A percentile compares a stretch with the other conserved stretches of the same genome.
Conservation (phyloP, 2,113 vertebrate species). For the Paralichthys olivaceus region DNA sequence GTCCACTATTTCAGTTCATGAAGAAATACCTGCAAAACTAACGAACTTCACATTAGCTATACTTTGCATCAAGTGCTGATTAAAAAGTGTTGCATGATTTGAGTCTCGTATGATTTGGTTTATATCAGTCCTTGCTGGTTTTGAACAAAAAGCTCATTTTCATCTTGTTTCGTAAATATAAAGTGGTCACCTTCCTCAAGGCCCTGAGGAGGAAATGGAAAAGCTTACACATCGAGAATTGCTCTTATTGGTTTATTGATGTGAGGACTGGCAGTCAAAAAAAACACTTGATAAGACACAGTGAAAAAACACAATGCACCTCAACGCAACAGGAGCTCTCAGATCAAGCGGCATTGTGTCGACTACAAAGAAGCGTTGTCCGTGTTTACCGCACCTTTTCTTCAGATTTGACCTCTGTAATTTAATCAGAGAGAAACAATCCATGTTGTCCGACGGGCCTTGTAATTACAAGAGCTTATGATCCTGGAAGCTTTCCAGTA, state of each 20-base stretch:
- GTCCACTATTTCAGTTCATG: no score
- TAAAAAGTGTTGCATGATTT: no score
- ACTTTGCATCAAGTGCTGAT: no score
- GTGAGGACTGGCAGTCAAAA: background rate
- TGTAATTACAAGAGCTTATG: constrained; percentile 62
- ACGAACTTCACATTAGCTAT: no score
- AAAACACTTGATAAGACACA: constrained; percentile 5
- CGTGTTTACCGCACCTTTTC: constrained; percentile 18
- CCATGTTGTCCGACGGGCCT: constrained; percentile 31
- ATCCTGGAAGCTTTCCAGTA: constrained; percentile 48
- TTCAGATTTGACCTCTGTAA: constrained; percentile 57
- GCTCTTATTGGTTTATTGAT: background rate
- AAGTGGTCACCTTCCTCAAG: background rate
- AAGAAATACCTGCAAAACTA: no score
- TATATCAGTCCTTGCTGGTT: background rate
- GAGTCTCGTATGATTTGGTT: background rate
- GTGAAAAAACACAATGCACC: constrained; percentile 9
- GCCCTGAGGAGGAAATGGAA: background rate
- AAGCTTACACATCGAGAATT: background rate
- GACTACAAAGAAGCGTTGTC: constrained; percentile 13
- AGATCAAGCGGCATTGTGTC: constrained; percentile 18
- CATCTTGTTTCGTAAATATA: background rate
- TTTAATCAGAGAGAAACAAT: constrained; percentile 59
- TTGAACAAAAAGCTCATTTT: background rate
- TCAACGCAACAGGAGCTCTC: constrained; percentile 5